phyloP scores from a whole-genome alignment of 2,888 invertebrate species.

The Stenodera caucasica region DNA sequence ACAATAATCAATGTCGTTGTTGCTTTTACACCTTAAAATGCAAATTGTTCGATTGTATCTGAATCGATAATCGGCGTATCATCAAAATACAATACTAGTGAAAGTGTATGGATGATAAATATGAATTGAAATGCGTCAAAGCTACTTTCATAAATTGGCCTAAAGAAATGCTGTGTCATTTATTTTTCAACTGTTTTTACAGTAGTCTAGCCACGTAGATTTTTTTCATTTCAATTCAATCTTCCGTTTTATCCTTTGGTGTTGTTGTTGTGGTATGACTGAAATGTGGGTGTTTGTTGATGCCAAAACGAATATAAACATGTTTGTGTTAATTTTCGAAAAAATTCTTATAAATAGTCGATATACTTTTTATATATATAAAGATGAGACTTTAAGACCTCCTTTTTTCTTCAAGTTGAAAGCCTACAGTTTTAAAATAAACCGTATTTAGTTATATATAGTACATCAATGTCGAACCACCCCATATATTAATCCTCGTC shows the following conservation, averaged over 20 bases:
- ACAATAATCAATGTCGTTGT: conserved; percentile 29
- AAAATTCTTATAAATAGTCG: conserved; percentile 8
- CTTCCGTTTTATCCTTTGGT: neutral
- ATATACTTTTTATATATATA: conserved; percentile 8
- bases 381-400: neutral
- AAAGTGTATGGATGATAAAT: conserved; percentile 16
- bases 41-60: conserved; percentile 17
- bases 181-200: conserved; percentile 15
- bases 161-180: conserved; percentile 19
- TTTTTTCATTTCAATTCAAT: neutral
- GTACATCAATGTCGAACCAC: conserved; percentile 19
- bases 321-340: conserved; percentile 10
- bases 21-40: conserved; percentile 21
- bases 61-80: conserved; percentile 16
- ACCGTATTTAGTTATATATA: conserved; percentile 21
- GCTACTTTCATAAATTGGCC: conserved; percentile 19
- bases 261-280: neutral
- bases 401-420: neutral
- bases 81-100: conserved; percentile 22
- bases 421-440: conserved; percentile 22
- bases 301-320: conserved; percentile 3
- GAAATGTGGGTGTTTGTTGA: conserved; percentile 12
- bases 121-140: conserved; percentile 17
- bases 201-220: conserved; percentile 13
- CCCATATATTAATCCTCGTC: conserved; percentile 30